A percentile compares a stretch with the other conserved stretches of the same genome.
These are phyloP conservation scores for Malacosoma neustria DNA, from an alignment of 2,888 invertebrate species.

Conservation along the genomic window DNA sequence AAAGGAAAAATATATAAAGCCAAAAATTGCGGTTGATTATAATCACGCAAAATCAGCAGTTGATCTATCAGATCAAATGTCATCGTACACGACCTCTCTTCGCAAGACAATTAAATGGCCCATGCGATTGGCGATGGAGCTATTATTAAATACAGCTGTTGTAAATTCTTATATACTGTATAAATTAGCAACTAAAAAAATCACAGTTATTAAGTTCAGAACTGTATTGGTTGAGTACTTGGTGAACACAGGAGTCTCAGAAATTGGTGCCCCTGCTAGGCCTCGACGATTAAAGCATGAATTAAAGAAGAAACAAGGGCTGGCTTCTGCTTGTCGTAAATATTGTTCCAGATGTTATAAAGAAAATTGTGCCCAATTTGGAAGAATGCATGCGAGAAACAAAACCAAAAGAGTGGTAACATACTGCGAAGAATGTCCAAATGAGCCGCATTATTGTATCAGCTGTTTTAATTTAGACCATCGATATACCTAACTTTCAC, in stretches of 20 bases:
- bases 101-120: slow-evolving; percentile 35
- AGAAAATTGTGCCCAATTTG: slow-evolving; percentile 1
- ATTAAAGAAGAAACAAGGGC: slow-evolving; percentile 7
- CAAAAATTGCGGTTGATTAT: slow-evolving; percentile 23
- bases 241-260: too few relatives aligned
- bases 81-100: too few relatives aligned
- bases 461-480: too few relatives aligned
- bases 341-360: too few relatives aligned
- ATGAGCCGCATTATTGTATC: too few relatives aligned
- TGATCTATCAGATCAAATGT: too few relatives aligned
- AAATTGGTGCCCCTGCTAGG: slow-evolving; percentile 11
- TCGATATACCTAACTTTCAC: too few relatives aligned
- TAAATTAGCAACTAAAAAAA: slow-evolving; percentile 11
- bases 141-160: slow-evolving; percentile 25
- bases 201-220: slow-evolving; percentile 6
- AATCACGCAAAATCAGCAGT: slow-evolving; percentile 30
- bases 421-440: too few relatives aligned
- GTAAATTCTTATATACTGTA: too few relatives aligned
- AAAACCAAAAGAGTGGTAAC: too few relatives aligned
- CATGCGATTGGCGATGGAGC: slow-evolving; percentile 26
- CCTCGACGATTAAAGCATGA: slow-evolving; percentile 11
- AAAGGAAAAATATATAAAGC: slow-evolving; percentile 18
- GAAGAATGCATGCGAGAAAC: slow-evolving; percentile 7
- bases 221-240: too few relatives aligned
- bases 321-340: too few relatives aligned